Conservation (phyloP, 2,888 invertebrate genomes). For the Eupelmus urozonus region DNA sequence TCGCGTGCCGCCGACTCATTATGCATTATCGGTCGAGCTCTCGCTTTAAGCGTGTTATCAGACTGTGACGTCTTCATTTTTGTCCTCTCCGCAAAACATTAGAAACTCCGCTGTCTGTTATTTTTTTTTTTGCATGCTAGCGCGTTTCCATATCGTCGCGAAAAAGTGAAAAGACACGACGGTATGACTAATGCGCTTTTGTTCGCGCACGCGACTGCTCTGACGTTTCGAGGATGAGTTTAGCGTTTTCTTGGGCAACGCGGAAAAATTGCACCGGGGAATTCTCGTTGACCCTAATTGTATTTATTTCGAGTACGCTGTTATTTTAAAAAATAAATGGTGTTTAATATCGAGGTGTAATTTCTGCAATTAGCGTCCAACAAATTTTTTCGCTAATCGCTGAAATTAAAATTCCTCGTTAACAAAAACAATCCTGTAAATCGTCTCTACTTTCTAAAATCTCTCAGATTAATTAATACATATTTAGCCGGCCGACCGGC, state of each 20-base stretch:
- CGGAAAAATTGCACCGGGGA: too few species aligned
- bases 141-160: background rate
- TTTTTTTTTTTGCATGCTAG: background rate
- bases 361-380: background rate
- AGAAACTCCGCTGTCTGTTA: background rate
- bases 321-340: too few species aligned
- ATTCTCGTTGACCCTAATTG: too few species aligned
- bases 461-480: background rate
- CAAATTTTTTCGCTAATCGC: too few species aligned
- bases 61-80: conserved; percentile 62
- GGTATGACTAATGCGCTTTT: background rate
- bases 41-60: conserved; percentile 61
- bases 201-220: too few species aligned
- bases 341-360: background rate
- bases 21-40: conserved; percentile 38
- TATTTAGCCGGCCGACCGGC: too few species aligned
- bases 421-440: background rate
- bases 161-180: conserved; percentile 18
- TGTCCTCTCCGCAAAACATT: background rate
- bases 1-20: conserved; percentile 63
- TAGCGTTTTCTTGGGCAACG: too few species aligned
- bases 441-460: conserved; percentile 10
- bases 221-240: too few species aligned
- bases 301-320: too few species aligned
- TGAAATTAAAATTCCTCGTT: too few species aligned